Base-by-base conservation (phyloP, 2,888 invertebrate species). In the Tachina grossa region DNA sequence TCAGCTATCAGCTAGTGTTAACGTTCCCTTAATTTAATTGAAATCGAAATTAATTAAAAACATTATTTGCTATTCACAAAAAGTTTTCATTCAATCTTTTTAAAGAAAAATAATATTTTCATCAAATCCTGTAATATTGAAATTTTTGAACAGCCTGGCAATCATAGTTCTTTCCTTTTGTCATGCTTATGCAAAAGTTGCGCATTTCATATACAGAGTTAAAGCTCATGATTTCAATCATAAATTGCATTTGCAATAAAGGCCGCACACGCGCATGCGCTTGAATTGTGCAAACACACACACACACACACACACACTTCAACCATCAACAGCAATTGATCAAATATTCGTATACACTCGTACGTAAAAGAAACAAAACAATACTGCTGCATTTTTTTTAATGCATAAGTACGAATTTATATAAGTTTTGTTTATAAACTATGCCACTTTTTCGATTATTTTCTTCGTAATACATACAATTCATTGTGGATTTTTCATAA, bases 181-280 rank as follows among this genome's bases (percentile, higher is more conserved):
- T 74, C 66, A 78, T 59, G 77, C 72, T 84, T 82, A 79, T 84
- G 74, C 80, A 76, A 71, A 66, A 68, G 55, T 75, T 79, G 45
- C 16, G 45, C 71, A 71, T 76, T 76, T 82, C 43, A 63, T 82
- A 71, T 22, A 49, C 22, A 72, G 55, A 76, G 61, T 47, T 63
- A 22, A 77, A 68, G 83, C 77, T 77, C 85, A 87, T 87, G 88
- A 88, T 88, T 88, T 84, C 87, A 88, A 87, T 88, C 88, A 88
- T 87, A 87, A 87, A 86, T 85, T 87, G 82, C 81, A 85, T 76
- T 86, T 83, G 83, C 77, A 66, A 77, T 53, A 83, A 78, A 83
- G 83, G 83, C 83, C 83, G 72, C 83, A 83, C 83, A 83, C 77
- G 83, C 83, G 77, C 83, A 78, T 74, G 31, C 71, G 83, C 87